phyloP scores from a whole-genome alignment of 2,113 vertebrate species.

The Microcebus griseorufus region DNA sequence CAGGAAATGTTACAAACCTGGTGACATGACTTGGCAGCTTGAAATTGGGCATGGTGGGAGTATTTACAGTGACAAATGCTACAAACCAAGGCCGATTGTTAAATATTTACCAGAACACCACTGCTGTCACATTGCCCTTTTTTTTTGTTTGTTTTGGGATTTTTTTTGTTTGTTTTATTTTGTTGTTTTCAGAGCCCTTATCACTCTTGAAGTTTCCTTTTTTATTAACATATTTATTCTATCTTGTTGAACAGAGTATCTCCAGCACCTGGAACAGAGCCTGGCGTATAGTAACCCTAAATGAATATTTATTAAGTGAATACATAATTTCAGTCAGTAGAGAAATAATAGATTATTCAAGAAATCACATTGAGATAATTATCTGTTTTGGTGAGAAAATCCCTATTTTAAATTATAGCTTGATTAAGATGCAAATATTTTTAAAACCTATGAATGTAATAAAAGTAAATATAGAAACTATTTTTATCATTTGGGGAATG shows the following conservation, averaged over 20 bases:
- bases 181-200: not conserved
- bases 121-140: not conserved
- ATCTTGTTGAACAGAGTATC: not conserved
- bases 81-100: not conserved
- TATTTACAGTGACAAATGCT: not conserved
- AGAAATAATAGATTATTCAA: not conserved
- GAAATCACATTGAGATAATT: constrained; percentile 13
- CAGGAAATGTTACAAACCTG: not conserved
- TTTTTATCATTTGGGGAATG: not conserved
- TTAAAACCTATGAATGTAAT: not conserved
- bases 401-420: not conserved
- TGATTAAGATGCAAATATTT: not conserved
- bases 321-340: not conserved
- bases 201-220: not conserved
- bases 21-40: not conserved
- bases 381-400: not conserved
- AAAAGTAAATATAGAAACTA: not conserved
- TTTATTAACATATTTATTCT: not conserved
- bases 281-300: not conserved
- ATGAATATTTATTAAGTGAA: not conserved
- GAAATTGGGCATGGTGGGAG: not conserved
- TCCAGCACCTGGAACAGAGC: not conserved
- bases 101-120: not conserved
- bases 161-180: not conserved
- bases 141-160: not conserved